These are phyloP conservation scores for Petroica traversi DNA, from an alignment of 2,113 vertebrate species.

Conservation along the genomic window DNA sequence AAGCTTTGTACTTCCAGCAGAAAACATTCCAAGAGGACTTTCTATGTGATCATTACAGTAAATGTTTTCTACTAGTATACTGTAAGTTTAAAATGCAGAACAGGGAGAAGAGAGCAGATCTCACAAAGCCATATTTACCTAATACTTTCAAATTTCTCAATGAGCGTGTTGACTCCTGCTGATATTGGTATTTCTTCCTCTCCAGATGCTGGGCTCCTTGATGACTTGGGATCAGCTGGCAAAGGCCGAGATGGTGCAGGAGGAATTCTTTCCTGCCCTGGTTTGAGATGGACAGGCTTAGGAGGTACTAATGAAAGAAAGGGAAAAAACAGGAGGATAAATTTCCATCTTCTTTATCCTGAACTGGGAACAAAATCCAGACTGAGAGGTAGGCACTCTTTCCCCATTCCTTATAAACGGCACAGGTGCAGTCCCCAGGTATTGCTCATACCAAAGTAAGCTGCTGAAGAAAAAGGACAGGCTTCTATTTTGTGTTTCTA, in stretches of 20 bases:
- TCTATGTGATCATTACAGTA: not conserved
- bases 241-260: conserved; percentile 80
- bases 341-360: not conserved
- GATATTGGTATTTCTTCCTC: conserved; percentile 59
- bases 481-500: not conserved
- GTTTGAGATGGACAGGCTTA: conserved; percentile 83
- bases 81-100: not conserved
- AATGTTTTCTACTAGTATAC: not conserved
- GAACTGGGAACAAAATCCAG: not conserved
- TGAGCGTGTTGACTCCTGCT: conserved; percentile 78
- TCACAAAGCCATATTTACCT: conserved; percentile 65
- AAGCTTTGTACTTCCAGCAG: not conserved
- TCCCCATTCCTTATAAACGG: not conserved
- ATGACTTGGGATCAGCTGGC: conserved; percentile 75
- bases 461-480: fast-evolving
- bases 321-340: not conserved
- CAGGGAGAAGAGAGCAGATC: not conserved
- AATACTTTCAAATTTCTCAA: conserved; percentile 83
- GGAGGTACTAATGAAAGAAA: conserved; percentile 81
- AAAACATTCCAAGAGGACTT: not conserved
- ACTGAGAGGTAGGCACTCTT: not conserved
- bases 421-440: not conserved
- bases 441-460: not conserved
- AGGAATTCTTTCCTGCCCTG: conserved; percentile 83
- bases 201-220: conserved; percentile 25